Evolutionary conservation across 2,113 vertebrate species (phyloP), one percentile per base, ranked within the genome.

Genomic region (Jaculus jaculus): DNA sequence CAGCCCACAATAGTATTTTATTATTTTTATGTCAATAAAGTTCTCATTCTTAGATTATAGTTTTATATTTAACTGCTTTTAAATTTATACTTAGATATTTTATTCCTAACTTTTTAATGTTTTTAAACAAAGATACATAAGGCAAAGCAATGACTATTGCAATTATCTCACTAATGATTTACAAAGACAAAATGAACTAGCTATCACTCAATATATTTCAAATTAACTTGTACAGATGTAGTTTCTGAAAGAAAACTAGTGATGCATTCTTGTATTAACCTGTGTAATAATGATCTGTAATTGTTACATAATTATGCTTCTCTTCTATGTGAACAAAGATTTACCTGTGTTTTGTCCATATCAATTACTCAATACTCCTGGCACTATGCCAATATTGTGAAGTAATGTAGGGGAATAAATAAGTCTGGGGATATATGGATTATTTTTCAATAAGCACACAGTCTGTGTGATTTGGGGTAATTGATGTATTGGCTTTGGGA

Each of bases 1-100:
- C 6, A 54, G 54, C 54, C 54, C 24, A 63, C 24, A 63, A 23
- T 23, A 23, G 24, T 32, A 32, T 85, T 85, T 90, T 28, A 85
- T 63, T 90, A 68, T 88, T 92, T 88, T 88, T 92, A 69, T 95
- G 37, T 73, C 34, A 68, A 65, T 47, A 60, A 89, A 89, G n/a
- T 21, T 82, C 72, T 89, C 39, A n/a, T 73, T 9, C 58, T 65
- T 10, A 69, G 21, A 13, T 8, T 85, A 60, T 32, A 88, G 72
- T 51, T 94, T 90, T 88, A 77, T 79, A n/a, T 68, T 91, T 75
- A 37, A 32, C 42, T 71, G 13, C 21, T 23, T 75, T 69, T 58
- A 91, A 6, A 72, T 81, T 93, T 87, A 13, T 65, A 10, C 39
- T 39, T 77, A 63, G 79, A 51, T 23, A 69, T 83, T 82, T 91